Evolutionary conservation across 2,797 vertebrate species (phyloP).

Genomic region (Scleropages formosus): DNA sequence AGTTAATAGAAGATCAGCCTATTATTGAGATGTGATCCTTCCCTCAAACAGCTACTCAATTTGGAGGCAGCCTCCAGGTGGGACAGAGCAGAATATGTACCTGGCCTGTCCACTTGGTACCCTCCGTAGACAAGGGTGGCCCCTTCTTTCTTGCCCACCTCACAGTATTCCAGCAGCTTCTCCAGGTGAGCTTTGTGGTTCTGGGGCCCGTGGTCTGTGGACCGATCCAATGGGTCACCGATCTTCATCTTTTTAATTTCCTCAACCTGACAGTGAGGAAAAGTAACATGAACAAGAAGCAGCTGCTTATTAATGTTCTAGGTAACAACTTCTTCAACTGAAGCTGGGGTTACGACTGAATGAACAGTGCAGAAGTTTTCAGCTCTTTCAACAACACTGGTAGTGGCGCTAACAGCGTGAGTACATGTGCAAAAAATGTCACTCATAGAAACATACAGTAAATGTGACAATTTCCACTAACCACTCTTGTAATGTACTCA

Average conservation of each 20-base stretch:
- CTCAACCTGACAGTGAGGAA: conserved; percentile 70
- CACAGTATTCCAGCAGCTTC: conserved; percentile 92
- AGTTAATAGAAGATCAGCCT: too few relatives aligned
- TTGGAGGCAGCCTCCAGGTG: background rate
- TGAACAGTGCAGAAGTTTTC: background rate
- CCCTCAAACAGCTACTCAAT: too few relatives aligned
- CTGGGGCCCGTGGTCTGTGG: conserved; percentile 94
- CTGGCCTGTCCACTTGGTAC: conserved; percentile 79
- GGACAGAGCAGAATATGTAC: conserved; percentile 57
- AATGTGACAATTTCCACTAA: conserved; percentile 59
- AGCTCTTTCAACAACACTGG: too few relatives aligned
- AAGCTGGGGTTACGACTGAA: background rate
- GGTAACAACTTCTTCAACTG: background rate
- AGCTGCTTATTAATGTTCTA: background rate
- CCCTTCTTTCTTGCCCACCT: conserved; percentile 86
- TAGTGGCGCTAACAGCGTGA: too few relatives aligned
- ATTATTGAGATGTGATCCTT: too few relatives aligned
- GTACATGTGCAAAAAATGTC: too few relatives aligned
- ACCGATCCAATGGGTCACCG: conserved; percentile 90
- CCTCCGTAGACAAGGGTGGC: conserved; percentile 87
- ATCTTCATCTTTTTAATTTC: conserved; percentile 98
- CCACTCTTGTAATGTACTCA: conserved; percentile 87
- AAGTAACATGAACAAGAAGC: background rate
- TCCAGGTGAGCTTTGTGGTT: conserved; percentile 94
- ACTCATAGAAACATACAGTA: too few relatives aligned